phyloP scores from a whole-genome alignment of 1,140 invertebrate genomes.

The Catajapyx aquilonaris region DNA sequence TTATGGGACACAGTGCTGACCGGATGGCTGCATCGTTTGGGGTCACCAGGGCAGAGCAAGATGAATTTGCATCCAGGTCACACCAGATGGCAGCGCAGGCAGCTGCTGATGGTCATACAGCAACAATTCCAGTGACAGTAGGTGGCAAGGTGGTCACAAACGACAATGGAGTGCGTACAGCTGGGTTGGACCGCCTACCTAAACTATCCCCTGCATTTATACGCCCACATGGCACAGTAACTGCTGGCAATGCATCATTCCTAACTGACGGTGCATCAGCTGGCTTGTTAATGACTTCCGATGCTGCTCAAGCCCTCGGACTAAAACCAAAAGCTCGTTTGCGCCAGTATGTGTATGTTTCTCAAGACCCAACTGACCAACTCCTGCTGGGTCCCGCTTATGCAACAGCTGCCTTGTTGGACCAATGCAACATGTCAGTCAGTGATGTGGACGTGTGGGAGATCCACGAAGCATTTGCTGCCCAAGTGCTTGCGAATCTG shows the following conservation, averaged over 20 bases:
- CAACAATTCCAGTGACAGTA: neutral
- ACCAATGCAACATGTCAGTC: neutral
- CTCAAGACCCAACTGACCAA: neutral
- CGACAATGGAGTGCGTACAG: neutral
- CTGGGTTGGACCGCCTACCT: neutral
- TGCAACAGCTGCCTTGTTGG: neutral
- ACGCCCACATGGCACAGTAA: neutral
- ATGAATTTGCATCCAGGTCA: slow-evolving; percentile 1
- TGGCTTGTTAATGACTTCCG: neutral
- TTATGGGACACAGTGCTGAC: slow-evolving; percentile 1
- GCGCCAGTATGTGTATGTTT: neutral
- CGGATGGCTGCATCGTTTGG: neutral
- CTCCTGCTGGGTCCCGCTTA: neutral
- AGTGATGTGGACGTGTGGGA: slow-evolving; percentile 1
- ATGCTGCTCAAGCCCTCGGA: neutral
- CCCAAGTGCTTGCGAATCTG: slow-evolving; percentile 1
- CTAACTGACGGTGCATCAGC: slow-evolving; percentile 4
- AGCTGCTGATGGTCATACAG: neutral
- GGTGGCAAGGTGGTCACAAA: neutral
- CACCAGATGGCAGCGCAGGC: neutral
- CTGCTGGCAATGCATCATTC: slow-evolving; percentile 4
- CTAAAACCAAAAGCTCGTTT: neutral
- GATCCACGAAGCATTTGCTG: slow-evolving; percentile 5
- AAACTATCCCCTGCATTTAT: neutral
- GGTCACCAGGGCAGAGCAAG: neutral